Evolutionary conservation across 2,113 vertebrate species (phyloP).

Genomic region (Dipodomys stephensi): DNA sequence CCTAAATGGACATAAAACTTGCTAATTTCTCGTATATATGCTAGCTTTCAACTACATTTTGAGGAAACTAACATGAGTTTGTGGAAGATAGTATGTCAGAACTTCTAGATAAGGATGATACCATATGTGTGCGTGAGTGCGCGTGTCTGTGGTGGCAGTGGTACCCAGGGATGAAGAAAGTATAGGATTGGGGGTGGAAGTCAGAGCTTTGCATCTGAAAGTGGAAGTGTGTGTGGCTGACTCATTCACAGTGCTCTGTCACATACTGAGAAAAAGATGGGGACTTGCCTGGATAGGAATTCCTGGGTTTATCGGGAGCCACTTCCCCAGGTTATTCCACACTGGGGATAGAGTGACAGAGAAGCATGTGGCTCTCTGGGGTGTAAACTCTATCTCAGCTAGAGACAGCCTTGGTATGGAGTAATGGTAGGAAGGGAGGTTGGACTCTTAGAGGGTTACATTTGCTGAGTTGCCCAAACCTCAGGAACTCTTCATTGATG

Average conservation of each 20-base stretch:
- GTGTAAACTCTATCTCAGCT: not conserved
- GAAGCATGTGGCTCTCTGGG: not conserved
- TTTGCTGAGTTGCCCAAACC: not conserved
- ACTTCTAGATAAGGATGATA: constrained; percentile 8
- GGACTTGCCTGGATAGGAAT: constrained; percentile 51
- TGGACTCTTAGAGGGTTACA: not conserved
- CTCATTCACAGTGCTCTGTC: constrained; percentile 6
- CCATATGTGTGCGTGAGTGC: not conserved
- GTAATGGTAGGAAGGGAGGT: not conserved
- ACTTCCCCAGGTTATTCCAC: not conserved
- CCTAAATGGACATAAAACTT: constrained; percentile 22
- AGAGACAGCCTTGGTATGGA: not conserved
- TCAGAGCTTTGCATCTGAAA: constrained; percentile 60
- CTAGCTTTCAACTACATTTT: constrained; percentile 37
- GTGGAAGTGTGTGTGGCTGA: constrained; percentile 33
- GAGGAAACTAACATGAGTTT: constrained; percentile 27
- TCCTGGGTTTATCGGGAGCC: constrained; percentile 3
- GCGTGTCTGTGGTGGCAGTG: not conserved
- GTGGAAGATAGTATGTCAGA: not conserved
- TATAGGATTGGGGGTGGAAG: constrained; percentile 30
- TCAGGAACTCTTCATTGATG: not conserved
- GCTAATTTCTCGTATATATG: not conserved
- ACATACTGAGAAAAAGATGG: not conserved
- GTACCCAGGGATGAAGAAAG: constrained; percentile 9
- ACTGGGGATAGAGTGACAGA: not conserved